Evolutionary conservation across 1,140 invertebrate species (phyloP).

Genomic region (Magallana angulata): DNA sequence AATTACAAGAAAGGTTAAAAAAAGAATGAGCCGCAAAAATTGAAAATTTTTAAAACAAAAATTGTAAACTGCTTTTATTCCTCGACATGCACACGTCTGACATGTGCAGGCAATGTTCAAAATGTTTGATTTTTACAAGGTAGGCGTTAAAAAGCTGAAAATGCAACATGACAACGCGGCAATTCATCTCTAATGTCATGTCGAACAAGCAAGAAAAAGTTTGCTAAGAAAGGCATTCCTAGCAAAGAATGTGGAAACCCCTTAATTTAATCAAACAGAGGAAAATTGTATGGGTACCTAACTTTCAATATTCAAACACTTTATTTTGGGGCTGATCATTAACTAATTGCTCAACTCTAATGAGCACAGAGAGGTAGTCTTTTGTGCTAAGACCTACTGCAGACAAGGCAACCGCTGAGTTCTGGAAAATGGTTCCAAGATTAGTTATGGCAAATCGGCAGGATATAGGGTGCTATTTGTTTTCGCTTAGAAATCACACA

Average conservation of each 20-base stretch:
- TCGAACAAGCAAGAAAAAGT: neutral
- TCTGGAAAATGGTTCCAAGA: conserved; percentile 7
- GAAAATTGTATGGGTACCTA: neutral
- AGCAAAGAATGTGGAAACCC: neutral
- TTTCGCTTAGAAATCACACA: neutral
- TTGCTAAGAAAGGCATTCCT: neutral
- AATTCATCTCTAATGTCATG: neutral
- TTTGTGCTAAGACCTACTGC: neutral
- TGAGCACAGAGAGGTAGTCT: neutral
- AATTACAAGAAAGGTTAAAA: no score
- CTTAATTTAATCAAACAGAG: neutral
- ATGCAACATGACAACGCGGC: no score
- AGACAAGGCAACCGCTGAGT: neutral
- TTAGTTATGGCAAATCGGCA: conserved; percentile 6
- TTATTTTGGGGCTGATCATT: neutral
- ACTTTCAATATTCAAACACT: conserved; percentile 16
- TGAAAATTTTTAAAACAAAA: no score
- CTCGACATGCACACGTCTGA: no score
- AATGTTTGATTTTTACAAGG: no score
- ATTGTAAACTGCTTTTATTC: no score
- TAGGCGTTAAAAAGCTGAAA: no score
- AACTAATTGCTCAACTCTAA: conserved; percentile 19
- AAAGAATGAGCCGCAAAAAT: no score
- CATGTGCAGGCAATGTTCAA: no score
- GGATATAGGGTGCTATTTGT: conserved; percentile 16